Percentiles rank a stretch among this genome's conserved stretches.
phyloP scores from a whole-genome alignment of 2,888 invertebrate species.

The Diaprepes abbreviatus region DNA sequence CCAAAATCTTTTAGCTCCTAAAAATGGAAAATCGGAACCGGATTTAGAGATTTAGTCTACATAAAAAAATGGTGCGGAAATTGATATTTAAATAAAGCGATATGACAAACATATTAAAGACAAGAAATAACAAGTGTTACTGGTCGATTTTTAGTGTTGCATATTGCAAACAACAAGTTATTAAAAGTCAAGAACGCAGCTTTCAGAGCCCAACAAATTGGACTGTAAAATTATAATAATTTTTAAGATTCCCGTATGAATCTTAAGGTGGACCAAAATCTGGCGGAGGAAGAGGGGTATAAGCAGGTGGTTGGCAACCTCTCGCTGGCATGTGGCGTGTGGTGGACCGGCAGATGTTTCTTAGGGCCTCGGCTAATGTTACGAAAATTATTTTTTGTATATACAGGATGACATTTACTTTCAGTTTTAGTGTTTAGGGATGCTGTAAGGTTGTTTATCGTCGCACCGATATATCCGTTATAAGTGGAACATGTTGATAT shows the following conservation, averaged over 20 bases:
- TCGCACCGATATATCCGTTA: constrained; percentile 3
- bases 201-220: not conserved
- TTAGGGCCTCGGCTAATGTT: constrained; percentile 30
- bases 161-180: not conserved
- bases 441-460: not conserved
- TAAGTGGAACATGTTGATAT: not conserved
- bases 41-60: no score
- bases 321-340: constrained; percentile 54
- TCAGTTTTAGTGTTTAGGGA: constrained; percentile 16
- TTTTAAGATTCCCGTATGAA: constrained; percentile 8
- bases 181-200: constrained; percentile 9
- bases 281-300: constrained; percentile 41
- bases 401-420: constrained; percentile 39
- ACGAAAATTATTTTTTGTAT: constrained; percentile 32
- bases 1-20: no score
- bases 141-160: no score
- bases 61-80: no score
- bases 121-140: no score
- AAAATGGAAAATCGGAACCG: no score
- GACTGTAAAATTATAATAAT: not conserved
- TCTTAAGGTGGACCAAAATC: constrained; percentile 28
- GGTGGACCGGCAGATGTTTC: constrained; percentile 51
- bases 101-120: no score
- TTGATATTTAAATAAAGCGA: no score
- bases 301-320: constrained; percentile 55